phyloP scores from a whole-genome alignment of 1,140 invertebrate genomes.

The Colletes latitarsis region DNA sequence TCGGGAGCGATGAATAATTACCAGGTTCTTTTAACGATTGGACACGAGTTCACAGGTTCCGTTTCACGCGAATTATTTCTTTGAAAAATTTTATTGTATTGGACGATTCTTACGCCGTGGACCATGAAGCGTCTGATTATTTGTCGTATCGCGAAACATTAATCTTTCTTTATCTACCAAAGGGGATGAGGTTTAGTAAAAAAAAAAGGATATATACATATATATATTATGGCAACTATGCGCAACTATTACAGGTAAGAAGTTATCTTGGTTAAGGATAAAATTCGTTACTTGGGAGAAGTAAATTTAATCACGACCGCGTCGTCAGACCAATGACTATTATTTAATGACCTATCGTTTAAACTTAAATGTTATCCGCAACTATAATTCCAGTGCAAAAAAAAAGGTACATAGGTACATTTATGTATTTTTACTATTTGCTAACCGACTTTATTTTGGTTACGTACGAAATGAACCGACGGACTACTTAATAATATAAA shows the following conservation, averaged over 20 bases:
- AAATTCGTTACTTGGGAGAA: slow-evolving; percentile 54
- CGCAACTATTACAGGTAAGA: slow-evolving; percentile 43
- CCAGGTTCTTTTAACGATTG: not conserved
- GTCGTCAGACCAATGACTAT: slow-evolving; percentile 79
- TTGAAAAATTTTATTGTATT: not conserved
- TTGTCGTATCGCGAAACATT: slow-evolving; percentile 2
- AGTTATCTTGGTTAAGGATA: slow-evolving; percentile 52
- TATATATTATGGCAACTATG: slow-evolving; percentile 51
- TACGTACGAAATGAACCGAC: slow-evolving; percentile 71
- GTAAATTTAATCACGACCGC: slow-evolving; percentile 69
- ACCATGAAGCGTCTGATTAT: slow-evolving; percentile 14
- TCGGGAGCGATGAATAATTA: slow-evolving; percentile 5
- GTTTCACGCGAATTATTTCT: not conserved
- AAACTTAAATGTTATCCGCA: slow-evolving; percentile 64
- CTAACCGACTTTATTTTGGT: slow-evolving; percentile 72
- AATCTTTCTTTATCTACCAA: slow-evolving; percentile 56
- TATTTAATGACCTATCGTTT: slow-evolving; percentile 73
- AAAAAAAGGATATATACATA: slow-evolving; percentile 10
- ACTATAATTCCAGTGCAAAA: slow-evolving; percentile 67
- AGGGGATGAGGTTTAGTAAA: slow-evolving; percentile 56
- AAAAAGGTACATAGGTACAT: slow-evolving; percentile 61
- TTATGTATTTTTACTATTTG: slow-evolving; percentile 74
- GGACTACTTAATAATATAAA: slow-evolving; percentile 72
- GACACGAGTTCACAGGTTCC: not conserved
- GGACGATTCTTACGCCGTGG: slow-evolving; percentile 5